These are phyloP conservation scores for Rhopalosiphum padi DNA, from an alignment of 1,140 invertebrate genomes.

Conservation along the genomic window DNA sequence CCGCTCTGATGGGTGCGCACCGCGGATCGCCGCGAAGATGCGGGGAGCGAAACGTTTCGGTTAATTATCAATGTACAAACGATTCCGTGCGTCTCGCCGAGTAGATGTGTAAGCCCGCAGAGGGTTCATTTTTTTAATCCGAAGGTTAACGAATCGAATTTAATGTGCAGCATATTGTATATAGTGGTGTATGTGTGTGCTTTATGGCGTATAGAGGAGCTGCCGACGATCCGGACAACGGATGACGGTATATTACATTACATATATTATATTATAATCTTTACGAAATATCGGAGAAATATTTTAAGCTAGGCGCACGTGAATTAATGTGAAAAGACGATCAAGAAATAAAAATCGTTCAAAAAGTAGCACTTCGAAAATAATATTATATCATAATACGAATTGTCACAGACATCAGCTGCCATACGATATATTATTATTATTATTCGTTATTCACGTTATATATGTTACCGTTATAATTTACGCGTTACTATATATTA, in stretches of 20 bases:
- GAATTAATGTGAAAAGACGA: no score
- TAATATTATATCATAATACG: no score
- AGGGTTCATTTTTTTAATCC: conserved; percentile 44
- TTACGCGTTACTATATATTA: background rate
- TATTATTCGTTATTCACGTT: no score
- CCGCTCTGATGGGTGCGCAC: background rate
- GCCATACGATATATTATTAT: background rate
- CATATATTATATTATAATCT: no score
- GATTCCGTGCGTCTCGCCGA: background rate
- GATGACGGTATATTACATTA: no score
- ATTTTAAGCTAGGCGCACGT: no score
- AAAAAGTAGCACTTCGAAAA: no score
- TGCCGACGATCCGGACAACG: background rate
- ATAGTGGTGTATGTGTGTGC: no score
- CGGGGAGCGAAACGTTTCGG: background rate
- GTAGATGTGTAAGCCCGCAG: background rate
- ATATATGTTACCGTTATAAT: background rate
- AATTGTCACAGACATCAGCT: background rate
- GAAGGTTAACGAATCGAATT: conserved; percentile 45
- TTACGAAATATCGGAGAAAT: no score
- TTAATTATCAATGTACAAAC: conserved; percentile 41
- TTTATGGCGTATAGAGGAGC: background rate
- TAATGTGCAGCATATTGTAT: no score
- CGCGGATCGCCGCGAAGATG: background rate
- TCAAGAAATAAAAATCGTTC: no score